Evolutionary conservation across 2,113 vertebrate species (phyloP).

Genomic region (Passer domesticus): DNA sequence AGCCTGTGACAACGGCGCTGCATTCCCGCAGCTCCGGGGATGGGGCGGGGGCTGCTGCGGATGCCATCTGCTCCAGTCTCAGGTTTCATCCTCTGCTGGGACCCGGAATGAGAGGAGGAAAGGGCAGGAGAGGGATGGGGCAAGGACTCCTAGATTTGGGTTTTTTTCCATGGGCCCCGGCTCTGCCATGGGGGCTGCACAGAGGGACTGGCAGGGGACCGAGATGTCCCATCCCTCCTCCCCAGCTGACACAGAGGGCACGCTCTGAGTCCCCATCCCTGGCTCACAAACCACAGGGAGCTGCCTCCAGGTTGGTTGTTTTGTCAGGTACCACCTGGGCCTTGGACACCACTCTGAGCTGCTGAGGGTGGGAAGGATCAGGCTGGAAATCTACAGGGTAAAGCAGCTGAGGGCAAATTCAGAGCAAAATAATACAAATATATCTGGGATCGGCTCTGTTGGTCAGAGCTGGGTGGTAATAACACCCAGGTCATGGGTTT

Average conservation of each 20-base stretch:
- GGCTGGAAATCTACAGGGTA: neutral
- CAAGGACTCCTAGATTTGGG: neutral
- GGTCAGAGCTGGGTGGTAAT: neutral
- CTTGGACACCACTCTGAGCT: neutral
- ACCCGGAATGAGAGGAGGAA: neutral
- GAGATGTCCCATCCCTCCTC: neutral
- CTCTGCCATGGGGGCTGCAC: neutral
- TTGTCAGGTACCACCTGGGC: neutral
- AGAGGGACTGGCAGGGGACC: neutral
- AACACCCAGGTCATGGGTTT: neutral
- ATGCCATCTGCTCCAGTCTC: neutral
- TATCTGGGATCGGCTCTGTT: neutral
- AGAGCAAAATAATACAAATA: neutral
- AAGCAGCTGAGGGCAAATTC: neutral
- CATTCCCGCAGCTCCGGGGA: neutral
- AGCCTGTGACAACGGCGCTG: slow-evolving; percentile 43
- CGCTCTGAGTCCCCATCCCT: neutral
- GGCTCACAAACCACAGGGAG: neutral
- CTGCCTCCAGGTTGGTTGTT: neutral
- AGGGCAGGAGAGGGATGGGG: neutral
- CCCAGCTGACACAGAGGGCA: neutral
- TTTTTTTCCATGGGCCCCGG: fast-evolving
- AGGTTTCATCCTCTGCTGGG: neutral
- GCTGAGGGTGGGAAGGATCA: neutral
- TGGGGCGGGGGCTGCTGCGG: neutral